Conservation (phyloP, 2,888 invertebrate species). For the Harmothoe impar region DNA sequence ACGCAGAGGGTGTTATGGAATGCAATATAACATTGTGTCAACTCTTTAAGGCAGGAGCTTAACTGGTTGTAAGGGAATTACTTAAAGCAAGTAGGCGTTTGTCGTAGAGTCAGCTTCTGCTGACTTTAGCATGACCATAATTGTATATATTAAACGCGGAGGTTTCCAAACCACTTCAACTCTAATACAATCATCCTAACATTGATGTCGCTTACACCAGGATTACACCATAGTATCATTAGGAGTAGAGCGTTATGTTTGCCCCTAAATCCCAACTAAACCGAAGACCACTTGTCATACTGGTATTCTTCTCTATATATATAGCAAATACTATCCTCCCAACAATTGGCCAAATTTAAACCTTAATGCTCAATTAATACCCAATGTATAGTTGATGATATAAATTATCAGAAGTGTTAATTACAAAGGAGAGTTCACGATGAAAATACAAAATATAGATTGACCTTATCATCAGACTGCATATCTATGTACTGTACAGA, state of each 20-base stretch:
- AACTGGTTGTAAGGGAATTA: not conserved
- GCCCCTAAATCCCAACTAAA: not conserved
- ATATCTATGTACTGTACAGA: too few species aligned
- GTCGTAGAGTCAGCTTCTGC: not conserved
- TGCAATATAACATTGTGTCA: not conserved
- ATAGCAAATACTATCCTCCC: too few species aligned
- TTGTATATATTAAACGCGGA: conserved; percentile 6
- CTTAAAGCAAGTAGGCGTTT: not conserved
- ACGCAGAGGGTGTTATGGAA: not conserved
- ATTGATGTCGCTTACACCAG: not conserved
- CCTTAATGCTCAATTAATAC: too few species aligned
- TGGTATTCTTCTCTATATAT: too few species aligned
- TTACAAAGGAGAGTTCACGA: too few species aligned
- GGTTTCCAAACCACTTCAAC: not conserved
- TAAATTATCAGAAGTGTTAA: too few species aligned
- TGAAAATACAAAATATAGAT: too few species aligned
- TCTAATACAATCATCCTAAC: conserved; percentile 10
- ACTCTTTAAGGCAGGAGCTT: not conserved
- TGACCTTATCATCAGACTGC: too few species aligned
- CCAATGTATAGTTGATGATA: too few species aligned
- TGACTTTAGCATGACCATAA: not conserved
- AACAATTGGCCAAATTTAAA: too few species aligned
- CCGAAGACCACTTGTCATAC: not conserved
- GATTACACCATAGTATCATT: conserved; percentile 18
- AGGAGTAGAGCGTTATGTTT: not conserved